Conservation (phyloP, 2,888 invertebrate species). For the Drosophila eohydei region DNA sequence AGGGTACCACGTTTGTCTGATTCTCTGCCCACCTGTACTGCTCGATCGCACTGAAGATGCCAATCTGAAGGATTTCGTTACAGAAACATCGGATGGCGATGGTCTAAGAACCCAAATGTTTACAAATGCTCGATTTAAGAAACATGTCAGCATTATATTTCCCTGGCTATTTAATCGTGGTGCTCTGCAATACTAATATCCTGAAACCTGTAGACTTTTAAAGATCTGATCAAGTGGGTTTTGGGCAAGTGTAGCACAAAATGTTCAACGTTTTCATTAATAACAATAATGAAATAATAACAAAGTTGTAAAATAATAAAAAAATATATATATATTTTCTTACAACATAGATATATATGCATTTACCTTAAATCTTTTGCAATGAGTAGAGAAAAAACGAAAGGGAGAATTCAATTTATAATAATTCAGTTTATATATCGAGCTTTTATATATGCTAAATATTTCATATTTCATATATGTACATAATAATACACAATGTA, state of each 20-base stretch:
- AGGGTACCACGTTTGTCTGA: conserved; percentile 33
- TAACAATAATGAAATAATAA: no score
- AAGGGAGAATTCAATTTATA: not conserved
- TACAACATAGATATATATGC: not conserved
- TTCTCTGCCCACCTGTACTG: conserved; percentile 8
- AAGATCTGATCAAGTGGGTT: not conserved
- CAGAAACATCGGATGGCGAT: conserved; percentile 44
- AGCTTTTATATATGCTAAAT: not conserved
- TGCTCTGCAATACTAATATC: not conserved
- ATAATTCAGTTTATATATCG: not conserved
- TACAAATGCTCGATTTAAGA: conserved; percentile 63
- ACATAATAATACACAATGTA: not conserved
- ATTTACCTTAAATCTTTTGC: not conserved
- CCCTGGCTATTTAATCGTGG: conserved; percentile 77
- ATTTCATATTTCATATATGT: not conserved
- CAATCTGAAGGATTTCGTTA: conserved; percentile 53
- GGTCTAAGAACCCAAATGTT: conserved; percentile 55
- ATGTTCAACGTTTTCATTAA: no score
- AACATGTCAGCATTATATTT: conserved; percentile 66
- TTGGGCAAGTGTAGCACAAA: not conserved
- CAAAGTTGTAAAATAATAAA: no score
- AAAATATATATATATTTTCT: no score
- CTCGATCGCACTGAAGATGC: conserved; percentile 47
- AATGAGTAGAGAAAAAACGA: not conserved
- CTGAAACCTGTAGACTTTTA: not conserved